Base-by-base conservation (phyloP, 1,140 invertebrate species). In the Aphelenchoides fujianensis region DNA sequence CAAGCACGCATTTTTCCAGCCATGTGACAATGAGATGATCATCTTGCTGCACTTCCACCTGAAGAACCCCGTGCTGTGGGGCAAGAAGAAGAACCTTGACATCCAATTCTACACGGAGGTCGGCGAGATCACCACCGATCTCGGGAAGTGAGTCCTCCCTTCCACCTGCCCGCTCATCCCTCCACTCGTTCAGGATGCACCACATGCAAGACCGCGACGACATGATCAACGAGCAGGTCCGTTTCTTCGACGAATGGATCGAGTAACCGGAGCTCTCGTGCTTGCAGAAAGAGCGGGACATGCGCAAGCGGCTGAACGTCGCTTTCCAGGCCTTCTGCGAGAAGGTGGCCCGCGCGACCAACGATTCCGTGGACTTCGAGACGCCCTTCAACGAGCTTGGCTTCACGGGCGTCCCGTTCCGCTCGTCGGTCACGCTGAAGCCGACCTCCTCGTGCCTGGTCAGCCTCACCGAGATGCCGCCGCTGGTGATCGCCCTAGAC, bases 101-200 rank as follows among this genome's bases (percentile, higher is more conserved):
- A 95, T 98, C 2, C 95, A 99, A 84, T 98, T 99, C 87, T 99
- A 97, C 85, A 98, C 96, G 0, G 97, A 99, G 87, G 97, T 99
- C 63, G 97, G 97, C 80, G 97, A 99, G 87, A 97, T 98, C 52
- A 98, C 95, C 0, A 98, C 97, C 1, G 97, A 99, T 89, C 87
- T 99, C 69, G 96, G 95, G 48, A 98, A 98, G 86, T 95, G 23
- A 23, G 55, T 59, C 34, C 55, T 23, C n/a, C n/a, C n/a, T n/a
- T n/a, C n/a, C 55, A 7, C 34, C 34, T 7, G 5, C 7, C 23
- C 12, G 28, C 5, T 19, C 34, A 59, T 7, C 5, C 28, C 28
- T 5, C 34, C 23, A 59, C 55, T 59, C 19, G 7, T 59, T 59
- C 7, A 59, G 5, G 34, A 59, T 7, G 19, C 94, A 97, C 83